A percentile compares a stretch with the other conserved stretches of the same genome.
Conservation (phyloP, 2,888 invertebrate species). For the Emesis furor region DNA sequence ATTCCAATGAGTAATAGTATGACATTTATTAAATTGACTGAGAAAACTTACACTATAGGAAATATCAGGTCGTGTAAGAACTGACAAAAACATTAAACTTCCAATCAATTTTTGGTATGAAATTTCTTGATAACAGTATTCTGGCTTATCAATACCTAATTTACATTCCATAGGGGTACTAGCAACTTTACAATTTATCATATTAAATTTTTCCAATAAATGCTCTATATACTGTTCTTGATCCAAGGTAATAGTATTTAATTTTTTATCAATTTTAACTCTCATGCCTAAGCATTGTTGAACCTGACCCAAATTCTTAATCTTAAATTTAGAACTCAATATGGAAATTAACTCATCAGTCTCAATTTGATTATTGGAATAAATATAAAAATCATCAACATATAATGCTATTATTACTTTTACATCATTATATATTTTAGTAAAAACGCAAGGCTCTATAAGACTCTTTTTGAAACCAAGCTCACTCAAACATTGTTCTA, state of each 20-base stretch:
- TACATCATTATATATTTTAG: too few relatives aligned
- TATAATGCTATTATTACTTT: conserved; percentile 35
- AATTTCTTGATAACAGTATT: background rate
- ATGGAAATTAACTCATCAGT: conserved; percentile 36
- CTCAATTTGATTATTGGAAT: conserved; percentile 28
- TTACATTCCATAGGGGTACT: background rate
- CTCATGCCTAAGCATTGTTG: too few relatives aligned
- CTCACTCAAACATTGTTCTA: too few relatives aligned
- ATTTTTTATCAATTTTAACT: background rate
- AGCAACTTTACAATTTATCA: background rate
- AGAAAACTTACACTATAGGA: conserved; percentile 28
- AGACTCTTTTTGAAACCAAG: too few relatives aligned
- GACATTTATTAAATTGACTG: background rate
- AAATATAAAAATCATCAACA: conserved; percentile 73
- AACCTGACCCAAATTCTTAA: too few relatives aligned
- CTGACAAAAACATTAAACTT: background rate
- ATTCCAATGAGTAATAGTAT: background rate
- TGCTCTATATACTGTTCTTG: conserved; percentile 1
- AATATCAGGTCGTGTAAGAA: conserved; percentile 41
- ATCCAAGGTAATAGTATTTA: background rate
- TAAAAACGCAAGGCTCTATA: too few relatives aligned
- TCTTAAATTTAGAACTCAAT: conserved; percentile 28
- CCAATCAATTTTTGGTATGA: background rate
- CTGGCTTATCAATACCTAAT: background rate
- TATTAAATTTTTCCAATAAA: background rate